Evolutionary conservation across 2,888 invertebrate genomes (phyloP), one percentile per base, ranked within the genome.

Genomic region (Theretra japonica): DNA sequence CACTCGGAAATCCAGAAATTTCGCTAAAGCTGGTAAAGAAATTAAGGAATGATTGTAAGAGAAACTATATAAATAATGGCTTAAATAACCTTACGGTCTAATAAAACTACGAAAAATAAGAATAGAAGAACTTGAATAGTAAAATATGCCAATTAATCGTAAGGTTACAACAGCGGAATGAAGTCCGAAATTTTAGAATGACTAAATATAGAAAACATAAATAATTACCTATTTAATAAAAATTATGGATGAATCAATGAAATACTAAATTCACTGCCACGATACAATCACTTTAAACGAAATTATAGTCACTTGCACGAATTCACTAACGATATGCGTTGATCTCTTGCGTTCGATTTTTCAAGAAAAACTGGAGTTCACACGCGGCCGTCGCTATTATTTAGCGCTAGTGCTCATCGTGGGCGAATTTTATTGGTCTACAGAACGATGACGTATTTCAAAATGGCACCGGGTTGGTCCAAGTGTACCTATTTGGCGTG

Each of bases 381-480:
- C 88, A 88, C 90, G 92, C 91, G 77, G 88, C 88, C 90, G 85
- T 87, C 84, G 89, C 86, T 89, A 90, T 90, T 95, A 94, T 94
- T 92, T 94, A 95, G 94, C 94, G 93, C 94, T 94, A 89, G 89
- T 89, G 88, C 89, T 88, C 91, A 94, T 95, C 96, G 96, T 96
- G 96, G 90, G 87, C 84, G 69, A 82, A 82, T 81, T 15, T 82
- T 86, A 96, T 96, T 96, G 95, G 96, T 83, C 74, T 74, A 77
- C 77, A 76, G 77, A 74, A 74, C 77, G 88, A 90, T 95, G 95
- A 94, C 94, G 93, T 93, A 80, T 82, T 80, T 71, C 56, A 80
- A 85, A 83, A 70, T 78, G 74, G 15, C 5, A 75, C 73, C 28
- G 82, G 77, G 95, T 96, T 95, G 95, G 95, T 77, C 85, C 85